These are phyloP conservation scores for Himalopsyche japonica DNA, from an alignment of 2,888 invertebrate species.

Conservation along the genomic window DNA sequence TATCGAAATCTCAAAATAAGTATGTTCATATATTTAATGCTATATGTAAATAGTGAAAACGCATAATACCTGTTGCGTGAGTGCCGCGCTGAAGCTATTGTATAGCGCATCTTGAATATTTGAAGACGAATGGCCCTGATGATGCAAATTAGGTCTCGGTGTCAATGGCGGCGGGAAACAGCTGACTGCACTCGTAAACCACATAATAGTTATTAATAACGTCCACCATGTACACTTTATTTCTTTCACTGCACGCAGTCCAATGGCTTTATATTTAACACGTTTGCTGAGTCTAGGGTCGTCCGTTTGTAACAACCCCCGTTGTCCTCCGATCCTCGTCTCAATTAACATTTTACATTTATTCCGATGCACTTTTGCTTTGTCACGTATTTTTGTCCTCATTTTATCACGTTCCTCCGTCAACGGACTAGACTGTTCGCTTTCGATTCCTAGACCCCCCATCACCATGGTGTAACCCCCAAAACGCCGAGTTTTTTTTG, in stretches of 20 bases:
- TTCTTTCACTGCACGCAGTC: not conserved
- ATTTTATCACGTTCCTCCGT: not conserved
- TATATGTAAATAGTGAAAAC: not conserved
- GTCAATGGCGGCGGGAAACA: not conserved
- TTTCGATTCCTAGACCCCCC: not conserved
- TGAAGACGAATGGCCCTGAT: not conserved
- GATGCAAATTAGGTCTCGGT: not conserved
- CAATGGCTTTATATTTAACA: not conserved
- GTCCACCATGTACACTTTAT: not conserved
- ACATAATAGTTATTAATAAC: not conserved
- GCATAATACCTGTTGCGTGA: not conserved
- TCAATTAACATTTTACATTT: not conserved
- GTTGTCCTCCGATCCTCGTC: not conserved
- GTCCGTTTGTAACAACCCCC: not conserved
- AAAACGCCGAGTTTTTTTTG: not conserved
- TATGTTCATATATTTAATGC: not conserved
- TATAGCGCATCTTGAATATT: not conserved
- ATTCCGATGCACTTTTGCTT: not conserved
- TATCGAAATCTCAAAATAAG: too few relatives aligned
- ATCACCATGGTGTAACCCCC: not conserved
- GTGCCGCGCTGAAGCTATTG: slow-evolving; percentile 4
- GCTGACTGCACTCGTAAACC: not conserved
- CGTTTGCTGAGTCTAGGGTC: not conserved
- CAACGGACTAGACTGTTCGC: not conserved
- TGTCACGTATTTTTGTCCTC: not conserved